Evolutionary conservation across 1,140 invertebrate genomes (phyloP).

Genomic region (Drosophila pectinifera): DNA sequence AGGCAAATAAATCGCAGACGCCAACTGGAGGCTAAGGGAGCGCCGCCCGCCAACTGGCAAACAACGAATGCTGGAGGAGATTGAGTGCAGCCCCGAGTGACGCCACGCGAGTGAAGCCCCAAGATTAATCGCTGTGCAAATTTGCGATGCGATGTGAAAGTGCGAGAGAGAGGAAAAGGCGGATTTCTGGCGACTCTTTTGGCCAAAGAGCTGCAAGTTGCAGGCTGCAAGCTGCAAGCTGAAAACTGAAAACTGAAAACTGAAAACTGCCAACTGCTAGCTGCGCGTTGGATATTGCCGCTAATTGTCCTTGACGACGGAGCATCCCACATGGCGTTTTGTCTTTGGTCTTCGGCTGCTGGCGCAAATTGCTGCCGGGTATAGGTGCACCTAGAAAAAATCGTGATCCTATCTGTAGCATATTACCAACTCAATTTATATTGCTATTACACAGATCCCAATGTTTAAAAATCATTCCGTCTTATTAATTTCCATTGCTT

Average conservation of each 20-base stretch:
- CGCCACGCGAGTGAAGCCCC: constrained; percentile 49
- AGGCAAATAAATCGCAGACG: constrained; percentile 59
- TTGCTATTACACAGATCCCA: not conserved
- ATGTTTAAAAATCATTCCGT: not conserved
- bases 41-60: constrained; percentile 15
- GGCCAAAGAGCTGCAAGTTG: constrained; percentile 4
- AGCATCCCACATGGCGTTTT: constrained; percentile 76
- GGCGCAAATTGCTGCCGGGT: constrained; percentile 77
- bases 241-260: constrained; percentile 15
- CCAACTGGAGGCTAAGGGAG: constrained; percentile 18
- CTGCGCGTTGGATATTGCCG: constrained; percentile 61
- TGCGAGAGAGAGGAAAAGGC: constrained; percentile 37
- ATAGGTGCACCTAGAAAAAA: constrained; percentile 36
- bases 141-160: constrained; percentile 74
- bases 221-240: constrained; percentile 5
- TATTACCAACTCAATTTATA: not conserved
- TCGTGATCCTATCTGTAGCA: not conserved
- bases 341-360: constrained; percentile 39
- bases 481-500: not conserved
- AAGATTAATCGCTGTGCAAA: constrained; percentile 72
- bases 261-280: constrained; percentile 27
- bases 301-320: constrained; percentile 79
- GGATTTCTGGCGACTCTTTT: constrained; percentile 39
- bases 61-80: constrained; percentile 56
- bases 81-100: constrained; percentile 70